These are phyloP conservation scores for Nowickia ferox DNA, from an alignment of 2,888 invertebrate genomes.

Conservation along the genomic window DNA sequence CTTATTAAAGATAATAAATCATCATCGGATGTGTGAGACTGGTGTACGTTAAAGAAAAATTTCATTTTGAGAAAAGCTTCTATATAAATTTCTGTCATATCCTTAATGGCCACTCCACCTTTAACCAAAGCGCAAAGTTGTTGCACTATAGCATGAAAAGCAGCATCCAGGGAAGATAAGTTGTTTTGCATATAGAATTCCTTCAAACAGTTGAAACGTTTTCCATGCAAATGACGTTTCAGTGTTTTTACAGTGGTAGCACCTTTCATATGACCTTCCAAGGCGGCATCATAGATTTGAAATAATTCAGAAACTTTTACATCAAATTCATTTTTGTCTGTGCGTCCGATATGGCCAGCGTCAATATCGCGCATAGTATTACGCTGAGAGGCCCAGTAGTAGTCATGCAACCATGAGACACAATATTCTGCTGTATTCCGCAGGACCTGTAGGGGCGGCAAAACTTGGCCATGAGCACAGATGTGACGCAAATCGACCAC, in stretches of 20 bases:
- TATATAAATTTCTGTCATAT: constrained; percentile 76
- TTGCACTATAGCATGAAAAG: constrained; percentile 70
- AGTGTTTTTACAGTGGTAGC: constrained; percentile 76
- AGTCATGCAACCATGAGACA: constrained; percentile 80
- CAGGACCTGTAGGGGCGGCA: constrained; percentile 79
- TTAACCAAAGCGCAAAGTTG: constrained; percentile 75
- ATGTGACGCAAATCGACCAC: constrained; percentile 82
- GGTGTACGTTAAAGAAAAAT: constrained; percentile 78
- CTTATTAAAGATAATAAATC: constrained; percentile 75
- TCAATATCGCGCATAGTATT: constrained; percentile 77
- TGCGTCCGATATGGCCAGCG: constrained; percentile 76
- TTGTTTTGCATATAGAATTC: constrained; percentile 73
- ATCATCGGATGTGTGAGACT: constrained; percentile 65
- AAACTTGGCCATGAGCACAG: constrained; percentile 81
- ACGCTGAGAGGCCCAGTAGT: constrained; percentile 80
- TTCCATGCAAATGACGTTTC: constrained; percentile 76
- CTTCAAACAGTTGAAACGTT: constrained; percentile 75
- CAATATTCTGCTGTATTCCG: constrained; percentile 79
- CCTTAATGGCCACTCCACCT: constrained; percentile 75
- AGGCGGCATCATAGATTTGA: constrained; percentile 78
- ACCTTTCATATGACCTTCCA: constrained; percentile 76
- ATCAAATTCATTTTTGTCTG: constrained; percentile 77
- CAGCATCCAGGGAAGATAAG: constrained; percentile 68
- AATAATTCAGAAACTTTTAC: constrained; percentile 75
- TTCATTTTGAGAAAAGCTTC: constrained; percentile 78